phyloP scores from a whole-genome alignment of 2,797 vertebrate species.

The Pangasius krempfi region DNA sequence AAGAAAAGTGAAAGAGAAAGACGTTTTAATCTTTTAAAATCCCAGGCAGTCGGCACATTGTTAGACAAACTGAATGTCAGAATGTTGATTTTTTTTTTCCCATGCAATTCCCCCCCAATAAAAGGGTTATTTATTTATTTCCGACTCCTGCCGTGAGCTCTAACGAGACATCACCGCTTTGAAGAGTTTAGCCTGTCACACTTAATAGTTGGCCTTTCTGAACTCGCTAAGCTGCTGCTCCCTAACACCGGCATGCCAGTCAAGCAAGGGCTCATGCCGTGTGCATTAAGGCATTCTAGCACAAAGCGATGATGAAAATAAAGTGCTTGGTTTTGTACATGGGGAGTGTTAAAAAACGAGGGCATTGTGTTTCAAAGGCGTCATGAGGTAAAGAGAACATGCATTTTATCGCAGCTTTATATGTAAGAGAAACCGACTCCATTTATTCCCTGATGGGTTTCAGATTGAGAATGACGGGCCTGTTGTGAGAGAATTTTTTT shows the following conservation, averaged over 20 bases:
- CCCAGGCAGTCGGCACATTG: slow-evolving; percentile 71
- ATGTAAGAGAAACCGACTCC: slow-evolving; percentile 38
- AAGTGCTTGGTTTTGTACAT: slow-evolving; percentile 36
- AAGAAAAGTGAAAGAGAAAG: slow-evolving; percentile 56
- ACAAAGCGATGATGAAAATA: slow-evolving; percentile 53
- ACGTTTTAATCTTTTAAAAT: slow-evolving; percentile 78
- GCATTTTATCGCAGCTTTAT: slow-evolving; percentile 48
- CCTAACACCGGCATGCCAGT: slow-evolving; percentile 48
- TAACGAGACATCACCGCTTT: slow-evolving; percentile 73
- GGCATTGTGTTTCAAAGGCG: slow-evolving; percentile 38
- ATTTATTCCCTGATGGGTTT: slow-evolving; percentile 31
- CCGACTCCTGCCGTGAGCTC: slow-evolving; percentile 62
- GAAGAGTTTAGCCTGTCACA: slow-evolving; percentile 68
- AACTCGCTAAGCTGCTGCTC: slow-evolving; percentile 51
- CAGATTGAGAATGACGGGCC: slow-evolving; percentile 26
- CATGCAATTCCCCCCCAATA: neutral
- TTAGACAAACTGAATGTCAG: slow-evolving; percentile 75
- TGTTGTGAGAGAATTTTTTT: neutral
- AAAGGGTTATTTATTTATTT: slow-evolving; percentile 67
- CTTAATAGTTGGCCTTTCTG: slow-evolving; percentile 65
- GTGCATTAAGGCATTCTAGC: slow-evolving; percentile 48
- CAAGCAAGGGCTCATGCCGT: slow-evolving; percentile 40
- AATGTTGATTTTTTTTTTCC: slow-evolving; percentile 63
- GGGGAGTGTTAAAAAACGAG: neutral
- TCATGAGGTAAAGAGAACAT: slow-evolving; percentile 33